Conservation (phyloP, 2,888 invertebrate species). For the Cartodere bifasciata region DNA sequence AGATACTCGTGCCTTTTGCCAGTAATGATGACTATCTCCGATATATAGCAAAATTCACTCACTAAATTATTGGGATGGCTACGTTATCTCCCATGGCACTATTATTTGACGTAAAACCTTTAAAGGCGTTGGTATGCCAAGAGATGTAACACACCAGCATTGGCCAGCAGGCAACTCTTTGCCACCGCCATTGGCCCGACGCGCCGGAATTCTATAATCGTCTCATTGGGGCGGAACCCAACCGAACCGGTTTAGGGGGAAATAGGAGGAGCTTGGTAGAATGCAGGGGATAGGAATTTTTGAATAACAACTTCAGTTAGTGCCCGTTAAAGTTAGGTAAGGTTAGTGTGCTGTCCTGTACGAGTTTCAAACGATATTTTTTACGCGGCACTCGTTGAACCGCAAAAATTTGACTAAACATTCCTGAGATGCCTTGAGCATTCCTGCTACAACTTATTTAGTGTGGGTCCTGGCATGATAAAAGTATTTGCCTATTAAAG, state of each 20-base stretch:
- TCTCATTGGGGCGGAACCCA: constrained; percentile 20
- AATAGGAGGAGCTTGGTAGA: constrained; percentile 19
- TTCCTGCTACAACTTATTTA: too few relatives aligned
- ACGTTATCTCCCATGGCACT: constrained; percentile 24
- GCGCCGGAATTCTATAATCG: constrained; percentile 24
- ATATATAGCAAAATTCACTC: too few relatives aligned
- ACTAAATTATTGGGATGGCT: constrained; percentile 20
- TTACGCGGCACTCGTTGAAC: too few relatives aligned
- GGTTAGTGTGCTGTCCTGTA: constrained; percentile 14
- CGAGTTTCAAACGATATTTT: too few relatives aligned
- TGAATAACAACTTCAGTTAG: constrained; percentile 23
- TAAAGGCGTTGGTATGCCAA: constrained; percentile 16
- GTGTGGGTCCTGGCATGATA: too few relatives aligned
- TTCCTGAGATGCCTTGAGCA: too few relatives aligned
- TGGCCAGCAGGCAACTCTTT: constrained; percentile 4
- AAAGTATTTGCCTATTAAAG: too few relatives aligned
- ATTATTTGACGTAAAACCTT: constrained; percentile 25
- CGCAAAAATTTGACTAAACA: too few relatives aligned
- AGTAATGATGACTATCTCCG: too few relatives aligned
- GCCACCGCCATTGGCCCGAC: constrained; percentile 3
- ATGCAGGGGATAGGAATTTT: constrained; percentile 27
- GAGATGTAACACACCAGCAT: constrained; percentile 6
- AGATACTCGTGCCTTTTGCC: too few relatives aligned
- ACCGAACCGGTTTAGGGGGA: constrained; percentile 9
- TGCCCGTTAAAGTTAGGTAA: constrained; percentile 18